Conservation (phyloP, 2,113 vertebrate species). For the Antechinus flavipes region DNA sequence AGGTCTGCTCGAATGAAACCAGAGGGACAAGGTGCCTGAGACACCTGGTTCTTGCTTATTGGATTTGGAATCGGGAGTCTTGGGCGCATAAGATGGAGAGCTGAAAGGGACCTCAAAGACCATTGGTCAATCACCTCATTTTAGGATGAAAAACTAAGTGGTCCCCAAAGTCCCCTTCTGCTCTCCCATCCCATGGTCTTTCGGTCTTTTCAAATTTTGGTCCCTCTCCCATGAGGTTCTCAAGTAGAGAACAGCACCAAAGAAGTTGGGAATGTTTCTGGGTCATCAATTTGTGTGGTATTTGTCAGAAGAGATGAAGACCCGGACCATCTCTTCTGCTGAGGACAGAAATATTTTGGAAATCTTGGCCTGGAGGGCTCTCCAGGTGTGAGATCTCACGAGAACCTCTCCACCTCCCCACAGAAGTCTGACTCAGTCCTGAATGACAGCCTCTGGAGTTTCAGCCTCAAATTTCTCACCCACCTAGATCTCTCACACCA, state of each 20-base stretch:
- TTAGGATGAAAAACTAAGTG: background rate
- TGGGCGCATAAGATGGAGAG: background rate
- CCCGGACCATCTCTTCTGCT: background rate
- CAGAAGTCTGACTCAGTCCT: background rate
- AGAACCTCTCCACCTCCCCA: background rate
- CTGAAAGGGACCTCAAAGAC: background rate
- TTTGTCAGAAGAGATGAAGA: background rate
- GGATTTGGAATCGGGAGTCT: background rate
- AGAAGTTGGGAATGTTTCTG: background rate
- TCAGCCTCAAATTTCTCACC: background rate
- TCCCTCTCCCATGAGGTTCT: background rate
- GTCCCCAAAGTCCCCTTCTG: background rate
- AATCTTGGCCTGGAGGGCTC: background rate
- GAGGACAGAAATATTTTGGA: background rate
- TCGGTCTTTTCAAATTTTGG: background rate
- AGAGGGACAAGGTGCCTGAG: background rate
- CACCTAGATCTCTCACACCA: background rate
- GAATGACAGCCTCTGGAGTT: background rate
- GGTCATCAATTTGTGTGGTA: background rate
- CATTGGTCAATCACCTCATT: background rate
- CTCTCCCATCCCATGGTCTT: background rate
- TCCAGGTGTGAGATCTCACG: background rate
- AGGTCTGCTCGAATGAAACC: background rate
- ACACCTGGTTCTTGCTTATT: background rate
- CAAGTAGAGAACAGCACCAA: constrained; percentile 1